Evolutionary conservation across 2,113 vertebrate species (phyloP).

Genomic region (Gobiocypris rarus): DNA sequence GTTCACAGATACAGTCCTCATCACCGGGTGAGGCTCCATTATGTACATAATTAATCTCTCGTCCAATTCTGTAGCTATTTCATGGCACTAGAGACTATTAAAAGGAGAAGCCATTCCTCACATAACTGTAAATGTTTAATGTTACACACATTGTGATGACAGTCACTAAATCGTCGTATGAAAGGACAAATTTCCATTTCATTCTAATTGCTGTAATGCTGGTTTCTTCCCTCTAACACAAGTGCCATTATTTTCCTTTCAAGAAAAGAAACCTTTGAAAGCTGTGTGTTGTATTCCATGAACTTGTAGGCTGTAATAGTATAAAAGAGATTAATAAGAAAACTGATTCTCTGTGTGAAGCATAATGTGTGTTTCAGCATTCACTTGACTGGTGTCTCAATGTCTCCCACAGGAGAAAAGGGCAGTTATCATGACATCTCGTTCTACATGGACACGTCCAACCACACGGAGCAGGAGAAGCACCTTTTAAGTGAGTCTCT

Average conservation of each 20-base stretch:
- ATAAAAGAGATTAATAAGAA: too few species aligned
- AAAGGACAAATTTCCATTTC: not conserved
- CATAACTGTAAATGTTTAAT: constrained; percentile 9
- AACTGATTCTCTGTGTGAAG: not conserved
- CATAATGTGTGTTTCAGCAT: not conserved
- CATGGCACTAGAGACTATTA: not conserved
- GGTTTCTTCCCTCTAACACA: not conserved
- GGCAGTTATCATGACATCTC: constrained; percentile 67
- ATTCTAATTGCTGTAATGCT: not conserved
- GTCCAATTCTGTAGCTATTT: not conserved
- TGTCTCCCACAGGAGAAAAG: constrained; percentile 70
- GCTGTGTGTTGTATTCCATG: not conserved
- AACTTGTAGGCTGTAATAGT: not conserved
- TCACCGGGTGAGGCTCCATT: not conserved
- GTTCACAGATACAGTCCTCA: not conserved
- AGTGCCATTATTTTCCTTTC: not conserved
- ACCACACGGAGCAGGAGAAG: constrained; percentile 69
- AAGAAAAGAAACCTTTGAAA: not conserved
- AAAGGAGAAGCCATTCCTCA: not conserved
- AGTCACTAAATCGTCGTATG: not conserved
- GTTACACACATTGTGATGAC: not conserved
- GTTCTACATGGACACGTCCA: constrained; percentile 72
- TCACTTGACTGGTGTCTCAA: constrained; percentile 52
- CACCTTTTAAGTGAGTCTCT: constrained; percentile 74
- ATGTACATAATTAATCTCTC: constrained; percentile 8